Base-by-base conservation (phyloP, 1,140 invertebrate genomes). In the Apocrypta bakeri region DNA sequence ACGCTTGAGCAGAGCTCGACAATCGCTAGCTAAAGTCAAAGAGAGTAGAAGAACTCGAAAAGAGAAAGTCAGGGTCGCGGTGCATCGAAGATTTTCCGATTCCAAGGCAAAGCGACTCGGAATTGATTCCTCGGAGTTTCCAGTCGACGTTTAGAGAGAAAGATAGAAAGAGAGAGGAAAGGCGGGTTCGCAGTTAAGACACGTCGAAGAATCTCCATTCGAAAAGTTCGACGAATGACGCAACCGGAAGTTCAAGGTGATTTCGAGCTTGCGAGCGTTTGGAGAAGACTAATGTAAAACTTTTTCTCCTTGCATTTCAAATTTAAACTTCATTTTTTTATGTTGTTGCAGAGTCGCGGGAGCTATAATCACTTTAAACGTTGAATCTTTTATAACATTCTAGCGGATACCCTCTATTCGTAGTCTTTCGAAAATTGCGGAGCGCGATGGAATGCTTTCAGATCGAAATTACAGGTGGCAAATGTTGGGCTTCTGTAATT, bases 71-170 rank as follows among this genome's bases (percentile, higher is more conserved):
- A 79, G 21, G 37, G 42, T 79, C 56, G 12, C n/a, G n/a, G n/a
- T n/a, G n/a, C 56, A 61, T n/a, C 61, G 6, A 24, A 6, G 27
- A 79, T 79, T 29, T 33, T 79, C 33, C 31, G 1, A 25, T 40
- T 56, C 14, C 7, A 31, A 24, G 0, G 21, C 29, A 68, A 82
- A 84, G 79, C 83, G 56, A 78, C 86, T 83, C 75, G 83, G 66
- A 79, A 79, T 84, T 72, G 56, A 63, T 73, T 80, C 40, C 3
- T 56, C 9, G 21, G 17, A 42, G 33, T 42, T 78, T 68, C 14
- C 21, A 69, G 21, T 25, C 31, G 40, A 25, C 61, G n/a, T 66
- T 66, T 77, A 25, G 40, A 40, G 56, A 21, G 27, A 37, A 9
- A 37, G 33, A 37, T 2, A 37, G 33, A 37, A 9, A 37, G 33